Base-by-base conservation (phyloP, 35 echinoderm and acorn worm species). In the Lytechinus pictus region DNA sequence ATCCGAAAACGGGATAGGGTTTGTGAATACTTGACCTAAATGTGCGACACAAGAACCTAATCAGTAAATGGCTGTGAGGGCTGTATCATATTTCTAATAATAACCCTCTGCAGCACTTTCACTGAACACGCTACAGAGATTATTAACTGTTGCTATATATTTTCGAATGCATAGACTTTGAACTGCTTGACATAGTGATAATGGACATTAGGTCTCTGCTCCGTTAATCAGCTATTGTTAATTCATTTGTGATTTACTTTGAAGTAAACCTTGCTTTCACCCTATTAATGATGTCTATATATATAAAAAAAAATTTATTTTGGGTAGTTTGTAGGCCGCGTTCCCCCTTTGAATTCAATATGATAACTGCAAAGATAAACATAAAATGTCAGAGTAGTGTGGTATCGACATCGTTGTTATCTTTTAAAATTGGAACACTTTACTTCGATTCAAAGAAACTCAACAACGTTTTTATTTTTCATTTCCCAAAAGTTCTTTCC, bases 31-130 rank as follows among this genome's bases (percentile, higher is more conserved):
- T 54, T 90, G 52, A 90, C 88, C 88, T 9, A 90, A 44, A 52
- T 90, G 28, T 44, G 88, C 88, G 88, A 44, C 16, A 10, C 88
- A 90, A 52, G 88, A 90, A 90, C 28, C 88, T 90, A 90, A 90
- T 90, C 88, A 90, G 88, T 90, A 52, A 90, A 90, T 90, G 29
- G 88, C 88, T 90, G 88, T 90, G 28, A 90, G 88, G 88, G 88
- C 16, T 33, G 88, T 90, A 90, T 90, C 88, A 90, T 54, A 90
- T 90, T 90, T 90, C 88, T 54, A 52, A 21, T 90, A 79, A 79
- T 24, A 19, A 24, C 66, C 66, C 66, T 24, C 66, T 44, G 88
- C 88, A 90, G 88, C 52, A 33, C 29, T 90, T 44, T 44, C 2
- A 44, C 33, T 90, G 52, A 90, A 90, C 52, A 90, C 52, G 24